Percentiles rank a stretch among this genome's conserved stretches.
These are phyloP conservation scores for Pseudoatta argentina DNA, from an alignment of 1,140 invertebrate species.

Conservation along the genomic window DNA sequence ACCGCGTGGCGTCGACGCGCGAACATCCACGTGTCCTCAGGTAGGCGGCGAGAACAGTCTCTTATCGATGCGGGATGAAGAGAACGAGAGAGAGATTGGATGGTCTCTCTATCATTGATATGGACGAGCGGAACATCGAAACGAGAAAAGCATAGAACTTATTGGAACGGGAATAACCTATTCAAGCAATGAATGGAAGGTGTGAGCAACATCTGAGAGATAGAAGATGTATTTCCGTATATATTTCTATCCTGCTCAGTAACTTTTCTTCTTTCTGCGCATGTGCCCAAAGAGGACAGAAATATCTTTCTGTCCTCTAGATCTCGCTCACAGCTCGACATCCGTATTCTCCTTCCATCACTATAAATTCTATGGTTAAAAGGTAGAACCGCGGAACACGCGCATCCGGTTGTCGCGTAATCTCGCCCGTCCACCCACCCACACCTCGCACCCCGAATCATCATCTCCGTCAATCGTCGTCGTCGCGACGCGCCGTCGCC, in stretches of 20 bases:
- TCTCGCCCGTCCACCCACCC: slow-evolving; percentile 20
- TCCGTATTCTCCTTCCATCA: too few species aligned
- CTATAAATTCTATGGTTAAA: too few species aligned
- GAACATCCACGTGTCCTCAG: slow-evolving; percentile 2
- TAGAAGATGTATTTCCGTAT: too few species aligned
- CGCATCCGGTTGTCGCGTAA: slow-evolving; percentile 66
- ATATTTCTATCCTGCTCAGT: too few species aligned
- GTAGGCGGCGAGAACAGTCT: not conserved
- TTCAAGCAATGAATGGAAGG: too few species aligned
- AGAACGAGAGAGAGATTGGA: not conserved
- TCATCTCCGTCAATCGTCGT: slow-evolving; percentile 20
- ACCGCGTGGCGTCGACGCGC: not conserved
- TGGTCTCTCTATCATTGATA: not conserved
- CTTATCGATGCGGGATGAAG: not conserved
- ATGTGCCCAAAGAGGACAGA: too few species aligned
- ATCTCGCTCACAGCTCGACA: too few species aligned
- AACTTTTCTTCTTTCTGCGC: too few species aligned
- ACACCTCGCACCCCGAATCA: slow-evolving; percentile 1
- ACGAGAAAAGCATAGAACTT: not conserved
- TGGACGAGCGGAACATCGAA: slow-evolving; percentile 30
- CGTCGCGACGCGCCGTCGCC: slow-evolving; percentile 17
- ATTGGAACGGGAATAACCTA: too few species aligned
- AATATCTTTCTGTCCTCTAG: too few species aligned
- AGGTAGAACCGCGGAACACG: slow-evolving; percentile 54
- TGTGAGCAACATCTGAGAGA: too few species aligned